Conservation (phyloP, 2,113 vertebrate genomes). For the Phalacrocorax brasilianus region DNA sequence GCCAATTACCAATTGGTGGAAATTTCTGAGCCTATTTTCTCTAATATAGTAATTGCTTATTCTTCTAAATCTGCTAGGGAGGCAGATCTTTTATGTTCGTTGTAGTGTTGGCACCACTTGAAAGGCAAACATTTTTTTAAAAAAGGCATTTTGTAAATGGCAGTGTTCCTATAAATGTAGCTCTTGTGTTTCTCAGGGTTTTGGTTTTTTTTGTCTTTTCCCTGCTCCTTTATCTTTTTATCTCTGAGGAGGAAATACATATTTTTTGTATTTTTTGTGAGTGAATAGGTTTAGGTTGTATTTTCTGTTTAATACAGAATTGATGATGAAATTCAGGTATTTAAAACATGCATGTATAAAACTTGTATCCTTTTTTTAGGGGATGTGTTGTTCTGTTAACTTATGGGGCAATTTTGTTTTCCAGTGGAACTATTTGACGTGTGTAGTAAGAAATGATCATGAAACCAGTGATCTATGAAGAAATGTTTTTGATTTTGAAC, state of each 20-base stretch:
- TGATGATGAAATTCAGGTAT: background rate
- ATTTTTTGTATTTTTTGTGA: accelerated
- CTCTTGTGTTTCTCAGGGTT: background rate
- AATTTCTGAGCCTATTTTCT: conserved; percentile 47
- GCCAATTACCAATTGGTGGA: conserved; percentile 49
- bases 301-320: background rate
- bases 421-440: background rate
- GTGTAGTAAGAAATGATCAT: background rate
- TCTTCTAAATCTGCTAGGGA: conserved; percentile 52
- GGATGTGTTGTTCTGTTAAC: background rate
- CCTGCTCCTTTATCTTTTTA: background rate
- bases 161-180: background rate
- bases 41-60: conserved; percentile 61
- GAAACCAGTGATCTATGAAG: background rate
- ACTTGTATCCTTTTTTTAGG: background rate
- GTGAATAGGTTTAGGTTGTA: background rate
- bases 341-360: background rate
- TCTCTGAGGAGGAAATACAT: background rate
- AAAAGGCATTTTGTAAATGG: background rate
- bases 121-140: conserved; percentile 17
- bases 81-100: conserved; percentile 28
- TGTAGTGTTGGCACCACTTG: conserved; percentile 53
- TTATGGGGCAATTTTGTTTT: background rate
- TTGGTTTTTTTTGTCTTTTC: background rate
- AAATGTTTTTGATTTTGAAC: background rate